These are phyloP conservation scores for Aspidiotus rigidus DNA, from an alignment of 2,888 invertebrate genomes.

Conservation along the genomic window DNA sequence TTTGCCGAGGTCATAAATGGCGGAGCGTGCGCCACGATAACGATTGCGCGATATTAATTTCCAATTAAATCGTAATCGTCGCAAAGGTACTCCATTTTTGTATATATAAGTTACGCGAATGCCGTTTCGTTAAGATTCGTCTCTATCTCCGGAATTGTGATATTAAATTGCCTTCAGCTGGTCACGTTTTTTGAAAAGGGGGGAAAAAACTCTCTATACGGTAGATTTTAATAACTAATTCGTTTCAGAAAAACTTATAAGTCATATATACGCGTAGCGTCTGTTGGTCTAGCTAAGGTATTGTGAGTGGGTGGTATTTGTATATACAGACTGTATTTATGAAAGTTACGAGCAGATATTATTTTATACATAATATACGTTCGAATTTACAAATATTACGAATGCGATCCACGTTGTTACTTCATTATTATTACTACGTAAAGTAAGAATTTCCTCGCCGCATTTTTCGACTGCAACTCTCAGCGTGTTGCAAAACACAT, in stretches of 20 bases:
- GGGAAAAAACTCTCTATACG: not conserved
- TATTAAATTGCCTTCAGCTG: constrained; percentile 18
- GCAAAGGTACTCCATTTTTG: too few relatives aligned
- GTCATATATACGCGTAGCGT: not conserved
- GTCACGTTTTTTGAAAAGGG: not conserved
- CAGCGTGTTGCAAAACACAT: constrained; percentile 18
- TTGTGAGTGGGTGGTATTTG: constrained; percentile 20
- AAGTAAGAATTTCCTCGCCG: constrained; percentile 7
- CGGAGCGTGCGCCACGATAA: too few relatives aligned
- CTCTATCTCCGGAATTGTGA: not conserved
- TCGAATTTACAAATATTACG: constrained; percentile 14
- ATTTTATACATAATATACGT: not conserved
- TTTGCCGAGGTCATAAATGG: too few relatives aligned
- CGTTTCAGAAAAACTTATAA: constrained; percentile 10
- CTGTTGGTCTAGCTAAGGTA: not conserved
- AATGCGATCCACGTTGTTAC: constrained; percentile 18
- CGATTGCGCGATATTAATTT: too few relatives aligned
- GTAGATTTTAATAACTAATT: constrained; percentile 24
- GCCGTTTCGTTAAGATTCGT: not conserved
- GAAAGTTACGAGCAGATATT: not conserved
- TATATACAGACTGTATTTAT: not conserved
- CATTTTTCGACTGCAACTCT: not conserved
- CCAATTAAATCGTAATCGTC: too few relatives aligned
- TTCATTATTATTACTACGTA: constrained; percentile 8
- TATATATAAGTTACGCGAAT: too few relatives aligned